phyloP scores from a whole-genome alignment of 2,113 vertebrate species.

The Pituophis catenifer region DNA sequence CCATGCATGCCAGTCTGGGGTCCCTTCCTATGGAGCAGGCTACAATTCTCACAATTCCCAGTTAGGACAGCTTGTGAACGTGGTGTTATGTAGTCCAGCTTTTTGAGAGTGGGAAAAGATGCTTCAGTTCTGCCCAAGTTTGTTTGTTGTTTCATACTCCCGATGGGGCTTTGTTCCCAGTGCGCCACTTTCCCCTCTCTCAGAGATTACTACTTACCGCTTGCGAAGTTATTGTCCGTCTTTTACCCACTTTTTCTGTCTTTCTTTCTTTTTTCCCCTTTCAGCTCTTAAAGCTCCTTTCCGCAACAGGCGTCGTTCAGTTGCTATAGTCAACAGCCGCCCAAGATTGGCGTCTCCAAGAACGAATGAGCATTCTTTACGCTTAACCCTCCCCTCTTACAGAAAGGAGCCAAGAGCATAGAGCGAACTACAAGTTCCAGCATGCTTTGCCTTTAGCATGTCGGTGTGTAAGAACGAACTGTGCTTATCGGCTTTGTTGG shows the following conservation, averaged over 20 bases:
- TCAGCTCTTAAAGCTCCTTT: background rate
- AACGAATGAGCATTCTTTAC: background rate
- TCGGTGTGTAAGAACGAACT: rapidly evolving
- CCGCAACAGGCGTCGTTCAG: conserved; percentile 7
- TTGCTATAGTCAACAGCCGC: conserved; percentile 30
- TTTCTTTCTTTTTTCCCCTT: background rate
- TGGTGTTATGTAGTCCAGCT: background rate
- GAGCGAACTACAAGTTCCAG: background rate
- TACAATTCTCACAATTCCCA: background rate
- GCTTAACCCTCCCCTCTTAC: background rate
- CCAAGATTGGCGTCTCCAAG: background rate
- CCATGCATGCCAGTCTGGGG: background rate
- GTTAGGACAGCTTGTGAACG: background rate
- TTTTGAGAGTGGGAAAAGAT: background rate
- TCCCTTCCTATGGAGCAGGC: background rate
- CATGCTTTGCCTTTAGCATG: rapidly evolving
- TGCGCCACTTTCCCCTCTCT: background rate
- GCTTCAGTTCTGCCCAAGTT: background rate
- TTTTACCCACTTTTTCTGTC: background rate
- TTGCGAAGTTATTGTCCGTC: background rate
- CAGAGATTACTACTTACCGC: background rate
- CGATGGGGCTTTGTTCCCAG: background rate
- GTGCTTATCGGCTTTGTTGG: background rate
- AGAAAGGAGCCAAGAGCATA: background rate
- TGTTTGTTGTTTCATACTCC: background rate